A percentile compares a stretch with the other conserved stretches of the same genome.
These are phyloP conservation scores for Apogon hyalosoma DNA, from an alignment of 2,797 vertebrate genomes.

Conservation along the genomic window DNA sequence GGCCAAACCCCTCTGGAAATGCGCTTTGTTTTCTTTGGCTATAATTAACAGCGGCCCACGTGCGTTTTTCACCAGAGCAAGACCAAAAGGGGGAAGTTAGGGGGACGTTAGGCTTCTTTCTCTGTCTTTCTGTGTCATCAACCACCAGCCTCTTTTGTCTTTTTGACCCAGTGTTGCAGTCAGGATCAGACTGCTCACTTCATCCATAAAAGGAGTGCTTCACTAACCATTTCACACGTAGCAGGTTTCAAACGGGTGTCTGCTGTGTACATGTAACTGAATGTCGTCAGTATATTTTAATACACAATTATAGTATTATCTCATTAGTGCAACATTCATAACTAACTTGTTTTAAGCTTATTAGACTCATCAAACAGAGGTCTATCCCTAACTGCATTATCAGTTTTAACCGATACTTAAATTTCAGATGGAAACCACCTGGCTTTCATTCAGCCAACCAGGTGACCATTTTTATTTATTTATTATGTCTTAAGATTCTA, in stretches of 20 bases:
- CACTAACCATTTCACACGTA: conserved; percentile 55
- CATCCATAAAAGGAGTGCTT: conserved; percentile 75
- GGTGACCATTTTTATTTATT: background rate
- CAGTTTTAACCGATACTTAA: background rate
- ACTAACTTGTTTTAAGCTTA: conserved; percentile 7
- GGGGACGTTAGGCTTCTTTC: conserved; percentile 17
- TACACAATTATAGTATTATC: background rate
- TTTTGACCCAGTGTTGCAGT: conserved; percentile 37
- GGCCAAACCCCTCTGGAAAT: conserved; percentile 59
- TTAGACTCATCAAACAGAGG: conserved; percentile 5
- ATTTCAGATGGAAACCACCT: background rate
- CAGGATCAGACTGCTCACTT: conserved; percentile 48
- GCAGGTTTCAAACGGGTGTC: conserved; percentile 55
- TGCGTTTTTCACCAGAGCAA: conserved; percentile 34
- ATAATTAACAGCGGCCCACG: conserved; percentile 59
- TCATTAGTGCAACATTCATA: background rate
- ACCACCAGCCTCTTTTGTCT: conserved; percentile 36
- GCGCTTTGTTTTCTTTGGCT: conserved; percentile 64
- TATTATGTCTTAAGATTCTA: conserved; percentile 1
- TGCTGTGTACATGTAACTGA: conserved; percentile 32
- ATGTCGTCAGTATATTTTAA: conserved; percentile 27
- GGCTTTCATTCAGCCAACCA: background rate
- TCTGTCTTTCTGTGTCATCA: conserved; percentile 51
- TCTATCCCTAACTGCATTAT: background rate
- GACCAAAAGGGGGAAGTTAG: conserved; percentile 20